Percentiles rank a stretch among this genome's conserved stretches.
Evolutionary conservation across 2,888 invertebrate species (phyloP).

Genomic region (Microplitis deprimator): DNA sequence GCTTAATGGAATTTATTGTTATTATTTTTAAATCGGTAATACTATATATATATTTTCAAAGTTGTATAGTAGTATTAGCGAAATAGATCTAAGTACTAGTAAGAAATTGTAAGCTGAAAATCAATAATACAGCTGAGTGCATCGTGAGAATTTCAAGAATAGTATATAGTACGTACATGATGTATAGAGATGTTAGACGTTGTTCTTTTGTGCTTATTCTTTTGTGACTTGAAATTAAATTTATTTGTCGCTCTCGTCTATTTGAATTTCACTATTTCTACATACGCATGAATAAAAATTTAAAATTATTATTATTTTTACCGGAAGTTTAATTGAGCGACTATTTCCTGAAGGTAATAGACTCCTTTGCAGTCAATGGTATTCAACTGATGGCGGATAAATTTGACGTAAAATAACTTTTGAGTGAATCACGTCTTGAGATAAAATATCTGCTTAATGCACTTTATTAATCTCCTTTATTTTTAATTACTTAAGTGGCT

Average conservation of each 20-base stretch:
- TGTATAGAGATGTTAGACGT: neutral
- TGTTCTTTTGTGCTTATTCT: too few relatives aligned
- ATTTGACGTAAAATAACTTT: neutral
- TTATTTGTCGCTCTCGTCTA: neutral
- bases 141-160: neutral
- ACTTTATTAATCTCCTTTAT: neutral
- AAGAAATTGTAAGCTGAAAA: neutral
- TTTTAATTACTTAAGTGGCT: neutral
- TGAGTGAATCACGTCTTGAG: neutral
- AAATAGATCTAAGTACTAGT: too few relatives aligned
- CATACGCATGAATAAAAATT: too few relatives aligned
- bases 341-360: neutral
- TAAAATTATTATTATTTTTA: too few relatives aligned
- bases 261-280: neutral
- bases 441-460: neutral
- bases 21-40: too few relatives aligned
- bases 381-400: neutral
- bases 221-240: neutral
- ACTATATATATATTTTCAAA: too few relatives aligned
- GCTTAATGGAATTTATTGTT: too few relatives aligned
- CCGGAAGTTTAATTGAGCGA: neutral
- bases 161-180: neutral
- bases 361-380: neutral
- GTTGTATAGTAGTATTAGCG: too few relatives aligned
- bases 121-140: neutral